phyloP scores from a whole-genome alignment of 2,888 invertebrate genomes.

The Lasioglossum zephyrum region DNA sequence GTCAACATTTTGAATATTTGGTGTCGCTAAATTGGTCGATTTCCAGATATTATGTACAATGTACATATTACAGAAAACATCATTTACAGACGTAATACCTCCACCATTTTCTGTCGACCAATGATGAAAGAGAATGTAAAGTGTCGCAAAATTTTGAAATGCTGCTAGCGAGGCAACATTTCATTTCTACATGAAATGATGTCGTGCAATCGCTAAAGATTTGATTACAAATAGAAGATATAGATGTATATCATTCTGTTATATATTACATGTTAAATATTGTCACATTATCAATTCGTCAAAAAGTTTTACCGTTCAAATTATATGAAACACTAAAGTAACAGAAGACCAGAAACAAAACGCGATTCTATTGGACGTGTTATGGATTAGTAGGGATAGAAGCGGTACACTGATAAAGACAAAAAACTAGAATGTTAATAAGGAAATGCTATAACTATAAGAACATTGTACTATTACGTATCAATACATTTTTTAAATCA shows the following conservation, averaged over 20 bases:
- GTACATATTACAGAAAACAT: not conserved
- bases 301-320: not conserved
- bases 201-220: not conserved
- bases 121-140: not conserved
- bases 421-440: not conserved
- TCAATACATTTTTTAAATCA: not conserved
- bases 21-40: not conserved
- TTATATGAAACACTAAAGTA: not conserved
- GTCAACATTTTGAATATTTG: not conserved
- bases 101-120: not conserved
- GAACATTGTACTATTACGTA: not conserved
- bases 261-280: not conserved
- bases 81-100: not conserved
- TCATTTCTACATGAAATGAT: not conserved
- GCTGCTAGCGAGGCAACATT: not conserved
- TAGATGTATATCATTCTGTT: not conserved
- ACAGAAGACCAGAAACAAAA: not conserved
- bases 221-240: not conserved
- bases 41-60: not conserved
- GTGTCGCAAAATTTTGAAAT: not conserved
- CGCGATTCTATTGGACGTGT: not conserved
- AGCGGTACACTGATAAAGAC: not conserved
- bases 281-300: not conserved
- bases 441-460: not conserved
- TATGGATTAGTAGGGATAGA: not conserved